Conservation (phyloP, 2,888 invertebrate genomes). For the Phaedon cochleariae region DNA sequence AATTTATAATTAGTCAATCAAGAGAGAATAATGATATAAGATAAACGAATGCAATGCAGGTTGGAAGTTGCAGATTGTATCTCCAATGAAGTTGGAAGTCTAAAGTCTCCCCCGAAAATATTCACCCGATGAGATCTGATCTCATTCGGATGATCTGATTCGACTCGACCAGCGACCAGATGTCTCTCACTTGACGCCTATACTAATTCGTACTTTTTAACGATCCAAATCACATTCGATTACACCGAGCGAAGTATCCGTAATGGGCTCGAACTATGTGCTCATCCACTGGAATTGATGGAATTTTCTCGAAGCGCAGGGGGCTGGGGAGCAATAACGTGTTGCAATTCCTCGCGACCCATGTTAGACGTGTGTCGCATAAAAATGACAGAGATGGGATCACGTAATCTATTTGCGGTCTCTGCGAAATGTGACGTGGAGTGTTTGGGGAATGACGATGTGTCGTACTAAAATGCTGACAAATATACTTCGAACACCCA, state of each 20-base stretch:
- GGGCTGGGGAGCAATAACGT: slow-evolving; percentile 49
- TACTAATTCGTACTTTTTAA: too few relatives aligned
- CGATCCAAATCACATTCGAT: too few relatives aligned
- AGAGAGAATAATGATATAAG: too few relatives aligned
- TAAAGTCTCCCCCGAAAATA: too few relatives aligned
- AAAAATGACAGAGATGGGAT: slow-evolving; percentile 56
- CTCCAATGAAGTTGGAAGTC: too few relatives aligned
- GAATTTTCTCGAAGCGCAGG: slow-evolving; percentile 39
- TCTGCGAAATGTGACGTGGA: slow-evolving; percentile 47
- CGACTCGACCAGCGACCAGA: too few relatives aligned
- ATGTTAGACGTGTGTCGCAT: slow-evolving; percentile 55
- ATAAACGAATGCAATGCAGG: too few relatives aligned
- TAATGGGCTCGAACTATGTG: slow-evolving; percentile 47
- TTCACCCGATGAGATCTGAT: too few relatives aligned
- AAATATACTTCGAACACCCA: not conserved
- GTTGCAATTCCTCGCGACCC: slow-evolving; percentile 53
- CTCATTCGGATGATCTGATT: too few relatives aligned
- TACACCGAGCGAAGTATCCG: slow-evolving; percentile 39
- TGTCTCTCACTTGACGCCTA: too few relatives aligned
- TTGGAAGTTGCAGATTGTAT: too few relatives aligned
- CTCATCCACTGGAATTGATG: slow-evolving; percentile 50
- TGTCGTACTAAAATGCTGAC: slow-evolving; percentile 41
- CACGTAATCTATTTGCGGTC: slow-evolving; percentile 63
- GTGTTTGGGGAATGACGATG: slow-evolving; percentile 53
- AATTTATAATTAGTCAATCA: too few relatives aligned